Percentiles rank a stretch among this genome's conserved stretches.
Conservation (phyloP, 2,888 invertebrate species). For the Chironomus riparius region DNA sequence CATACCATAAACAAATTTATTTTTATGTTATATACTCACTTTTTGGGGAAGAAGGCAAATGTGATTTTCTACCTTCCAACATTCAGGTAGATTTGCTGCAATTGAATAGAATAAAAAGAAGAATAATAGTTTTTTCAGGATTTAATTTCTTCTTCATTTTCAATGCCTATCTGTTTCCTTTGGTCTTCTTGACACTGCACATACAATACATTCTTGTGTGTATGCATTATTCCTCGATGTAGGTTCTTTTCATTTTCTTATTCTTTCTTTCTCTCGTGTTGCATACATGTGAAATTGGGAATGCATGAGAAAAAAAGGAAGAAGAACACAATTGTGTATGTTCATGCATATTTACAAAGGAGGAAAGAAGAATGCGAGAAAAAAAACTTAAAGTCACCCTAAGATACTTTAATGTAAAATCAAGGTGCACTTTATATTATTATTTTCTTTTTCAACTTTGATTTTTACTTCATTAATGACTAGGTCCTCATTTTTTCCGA, state of each 20-base stretch:
- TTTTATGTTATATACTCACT: not conserved
- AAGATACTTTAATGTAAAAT: not conserved
- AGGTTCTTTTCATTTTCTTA: not conserved
- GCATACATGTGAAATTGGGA: not conserved
- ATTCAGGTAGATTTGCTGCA: constrained; percentile 9
- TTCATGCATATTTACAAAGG: not conserved
- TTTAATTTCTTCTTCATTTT: not conserved
- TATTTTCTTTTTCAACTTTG: not conserved
- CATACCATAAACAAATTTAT: not conserved
- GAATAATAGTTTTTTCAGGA: constrained; percentile 3
- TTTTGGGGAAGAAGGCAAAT: not conserved
- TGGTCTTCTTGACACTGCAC: not conserved
- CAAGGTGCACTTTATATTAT: constrained; percentile 15
- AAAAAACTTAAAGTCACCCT: constrained; percentile 21
- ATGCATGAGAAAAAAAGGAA: constrained; percentile 12
- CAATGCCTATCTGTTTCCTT: constrained; percentile 20
- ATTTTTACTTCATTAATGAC: not conserved
- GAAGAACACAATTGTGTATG: not conserved
- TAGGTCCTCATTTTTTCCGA: too few relatives aligned
- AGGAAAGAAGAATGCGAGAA: not conserved
- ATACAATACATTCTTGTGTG: not conserved
- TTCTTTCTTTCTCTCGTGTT: not conserved
- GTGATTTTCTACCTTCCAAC: too few relatives aligned
- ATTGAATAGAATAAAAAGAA: not conserved
- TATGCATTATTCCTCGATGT: not conserved